phyloP scores from a whole-genome alignment of 2,797 vertebrate species.

The Microctenopoma stevenorrisi region DNA sequence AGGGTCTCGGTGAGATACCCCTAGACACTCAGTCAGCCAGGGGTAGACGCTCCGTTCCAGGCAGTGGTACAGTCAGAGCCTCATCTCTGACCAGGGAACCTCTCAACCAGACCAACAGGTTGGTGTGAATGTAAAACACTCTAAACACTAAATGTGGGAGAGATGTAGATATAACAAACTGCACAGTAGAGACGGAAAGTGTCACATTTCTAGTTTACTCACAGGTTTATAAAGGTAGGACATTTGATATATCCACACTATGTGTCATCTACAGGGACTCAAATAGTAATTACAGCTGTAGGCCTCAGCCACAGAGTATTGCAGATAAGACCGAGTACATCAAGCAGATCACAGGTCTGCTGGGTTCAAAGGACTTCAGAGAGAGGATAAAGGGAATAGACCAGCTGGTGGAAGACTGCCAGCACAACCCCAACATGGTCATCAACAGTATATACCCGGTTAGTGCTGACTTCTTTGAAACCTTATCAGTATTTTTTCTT shows the following conservation, averaged over 20 bases:
- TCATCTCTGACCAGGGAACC: conserved; percentile 88
- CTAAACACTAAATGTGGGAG: not conserved
- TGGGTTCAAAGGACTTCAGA: conserved; percentile 91
- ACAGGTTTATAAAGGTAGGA: not conserved
- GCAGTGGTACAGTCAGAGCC: conserved; percentile 84
- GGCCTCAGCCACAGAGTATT: conserved; percentile 81
- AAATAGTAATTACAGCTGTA: conserved; percentile 76
- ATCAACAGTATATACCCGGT: conserved; percentile 86
- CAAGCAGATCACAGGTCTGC: conserved; percentile 80
- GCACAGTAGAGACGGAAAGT: not conserved
- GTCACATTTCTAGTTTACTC: not conserved
- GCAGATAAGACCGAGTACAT: conserved; percentile 89
- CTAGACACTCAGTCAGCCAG: conserved; percentile 89
- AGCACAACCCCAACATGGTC: conserved; percentile 87
- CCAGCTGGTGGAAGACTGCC: conserved; percentile 87
- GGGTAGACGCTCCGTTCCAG: conserved; percentile 87
- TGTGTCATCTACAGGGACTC: conserved; percentile 66
- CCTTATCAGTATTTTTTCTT: not conserved
- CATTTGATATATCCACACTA: not conserved
- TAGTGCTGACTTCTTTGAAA: conserved; percentile 22
- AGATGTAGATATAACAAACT: conserved; percentile 8
- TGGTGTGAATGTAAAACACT: conserved; percentile 29
- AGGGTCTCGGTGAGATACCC: conserved; percentile 93
- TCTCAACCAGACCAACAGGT: conserved; percentile 85
- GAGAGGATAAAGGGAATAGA: conserved; percentile 91